A percentile compares a stretch with the other conserved stretches of the same genome.
These are phyloP conservation scores for Crypturellus undulatus DNA, from an alignment of 2,113 vertebrate genomes.

Conservation along the genomic window DNA sequence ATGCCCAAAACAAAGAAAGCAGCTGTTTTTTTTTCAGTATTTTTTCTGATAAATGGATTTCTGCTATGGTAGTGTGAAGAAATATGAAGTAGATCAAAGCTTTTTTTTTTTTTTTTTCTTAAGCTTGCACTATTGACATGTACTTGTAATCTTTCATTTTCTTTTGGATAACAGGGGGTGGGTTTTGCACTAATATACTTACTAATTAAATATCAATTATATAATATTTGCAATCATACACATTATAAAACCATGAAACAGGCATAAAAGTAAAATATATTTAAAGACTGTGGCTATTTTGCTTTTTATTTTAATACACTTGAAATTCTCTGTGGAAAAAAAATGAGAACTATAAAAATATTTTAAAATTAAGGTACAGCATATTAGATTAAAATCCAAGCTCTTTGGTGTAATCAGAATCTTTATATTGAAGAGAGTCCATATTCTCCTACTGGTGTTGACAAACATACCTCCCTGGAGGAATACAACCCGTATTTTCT, in stretches of 20 bases:
- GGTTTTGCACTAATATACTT: neutral
- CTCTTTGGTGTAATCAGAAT: neutral
- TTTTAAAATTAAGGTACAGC: neutral
- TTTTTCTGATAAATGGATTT: neutral
- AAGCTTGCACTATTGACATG: neutral
- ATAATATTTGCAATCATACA: neutral
- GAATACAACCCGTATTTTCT: neutral
- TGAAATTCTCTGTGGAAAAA: neutral
- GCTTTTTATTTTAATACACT: neutral
- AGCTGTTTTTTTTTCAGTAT: neutral
- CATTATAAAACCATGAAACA: neutral
- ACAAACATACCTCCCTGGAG: neutral
- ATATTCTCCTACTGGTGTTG: neutral
- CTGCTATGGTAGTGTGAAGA: neutral
- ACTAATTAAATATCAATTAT: neutral
- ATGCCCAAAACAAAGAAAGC: neutral
- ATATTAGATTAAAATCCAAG: neutral
- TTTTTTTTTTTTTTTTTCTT: no score
- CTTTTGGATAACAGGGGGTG: rapidly evolving
- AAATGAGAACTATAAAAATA: neutral
- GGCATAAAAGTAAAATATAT: rapidly evolving
- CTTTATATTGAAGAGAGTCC: neutral
- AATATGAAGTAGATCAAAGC: neutral
- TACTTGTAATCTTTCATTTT: neutral
- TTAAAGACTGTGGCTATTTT: neutral